A percentile compares a stretch with the other conserved stretches of the same genome.
These are phyloP conservation scores for Oenanthe oenanthe DNA, from an alignment of 2,113 vertebrate species.

Conservation along the genomic window DNA sequence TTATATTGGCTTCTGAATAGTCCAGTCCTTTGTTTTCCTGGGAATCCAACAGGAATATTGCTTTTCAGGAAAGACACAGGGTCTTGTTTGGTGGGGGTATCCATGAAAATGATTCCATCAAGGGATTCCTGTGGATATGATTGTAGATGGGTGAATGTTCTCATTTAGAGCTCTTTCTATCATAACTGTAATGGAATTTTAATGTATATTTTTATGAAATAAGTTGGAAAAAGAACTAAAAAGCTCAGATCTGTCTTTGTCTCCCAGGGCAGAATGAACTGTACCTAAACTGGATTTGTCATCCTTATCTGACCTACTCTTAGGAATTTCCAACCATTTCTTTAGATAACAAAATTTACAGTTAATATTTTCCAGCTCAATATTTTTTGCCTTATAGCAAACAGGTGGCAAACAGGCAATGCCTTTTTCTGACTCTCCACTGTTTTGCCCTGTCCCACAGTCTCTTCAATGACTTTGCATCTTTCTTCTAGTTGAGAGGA, in stretches of 20 bases:
- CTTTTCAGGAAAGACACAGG: background rate
- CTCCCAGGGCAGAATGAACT: background rate
- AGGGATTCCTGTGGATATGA: background rate
- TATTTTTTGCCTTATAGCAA: background rate
- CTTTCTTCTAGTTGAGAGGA: background rate
- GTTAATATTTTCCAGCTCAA: background rate
- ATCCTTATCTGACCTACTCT: background rate
- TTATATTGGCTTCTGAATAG: conserved; percentile 14
- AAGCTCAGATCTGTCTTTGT: background rate
- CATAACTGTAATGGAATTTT: background rate
- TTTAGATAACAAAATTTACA: background rate
- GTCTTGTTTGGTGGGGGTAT: background rate
- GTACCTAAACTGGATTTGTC: background rate
- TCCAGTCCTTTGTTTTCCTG: background rate
- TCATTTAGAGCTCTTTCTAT: background rate
- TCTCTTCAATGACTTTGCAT: background rate
- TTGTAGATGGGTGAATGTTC: background rate
- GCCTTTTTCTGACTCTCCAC: background rate
- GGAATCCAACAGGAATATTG: background rate
- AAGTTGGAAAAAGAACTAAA: background rate
- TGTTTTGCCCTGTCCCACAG: background rate
- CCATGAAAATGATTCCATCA: background rate
- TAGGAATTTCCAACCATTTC: background rate
- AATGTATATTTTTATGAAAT: background rate
- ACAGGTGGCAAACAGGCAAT: background rate